Conservation (phyloP, 2,888 invertebrate genomes). For the Hyles lineata region DNA sequence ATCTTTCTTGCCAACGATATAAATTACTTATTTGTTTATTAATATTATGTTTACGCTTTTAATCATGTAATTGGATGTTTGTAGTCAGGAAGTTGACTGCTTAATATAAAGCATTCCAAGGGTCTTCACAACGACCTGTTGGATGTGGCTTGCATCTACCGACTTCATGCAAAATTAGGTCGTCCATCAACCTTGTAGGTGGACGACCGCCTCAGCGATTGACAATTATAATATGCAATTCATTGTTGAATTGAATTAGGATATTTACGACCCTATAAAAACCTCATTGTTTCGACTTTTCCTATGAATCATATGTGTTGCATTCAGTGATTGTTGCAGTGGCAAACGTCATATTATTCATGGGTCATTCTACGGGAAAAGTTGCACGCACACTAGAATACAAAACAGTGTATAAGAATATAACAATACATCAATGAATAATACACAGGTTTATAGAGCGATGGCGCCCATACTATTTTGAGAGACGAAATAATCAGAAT, state of each 20-base stretch:
- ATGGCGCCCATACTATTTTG: conserved; percentile 31
- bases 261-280: not conserved
- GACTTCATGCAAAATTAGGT: too few relatives aligned
- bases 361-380: conserved; percentile 6
- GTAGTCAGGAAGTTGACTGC: too few relatives aligned
- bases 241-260: not conserved
- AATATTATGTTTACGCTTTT: too few relatives aligned
- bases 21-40: too few relatives aligned
- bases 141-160: too few relatives aligned
- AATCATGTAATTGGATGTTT: too few relatives aligned
- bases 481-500: conserved; percentile 51
- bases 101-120: too few relatives aligned
- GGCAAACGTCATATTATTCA: not conserved
- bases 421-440: conserved; percentile 14
- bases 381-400: conserved; percentile 14
- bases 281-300: conserved; percentile 13
- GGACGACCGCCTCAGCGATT: too few relatives aligned
- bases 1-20: too few relatives aligned
- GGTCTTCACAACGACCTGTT: too few relatives aligned
- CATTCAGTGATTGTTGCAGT: not conserved
- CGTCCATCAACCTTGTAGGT: too few relatives aligned
- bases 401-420: not conserved
- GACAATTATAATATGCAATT: too few relatives aligned
- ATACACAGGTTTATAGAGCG: conserved; percentile 30
- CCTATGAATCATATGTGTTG: conserved; percentile 11